These are phyloP conservation scores for Myrmophylax atrothorax DNA, from an alignment of 2,113 vertebrate species.

Conservation along the genomic window DNA sequence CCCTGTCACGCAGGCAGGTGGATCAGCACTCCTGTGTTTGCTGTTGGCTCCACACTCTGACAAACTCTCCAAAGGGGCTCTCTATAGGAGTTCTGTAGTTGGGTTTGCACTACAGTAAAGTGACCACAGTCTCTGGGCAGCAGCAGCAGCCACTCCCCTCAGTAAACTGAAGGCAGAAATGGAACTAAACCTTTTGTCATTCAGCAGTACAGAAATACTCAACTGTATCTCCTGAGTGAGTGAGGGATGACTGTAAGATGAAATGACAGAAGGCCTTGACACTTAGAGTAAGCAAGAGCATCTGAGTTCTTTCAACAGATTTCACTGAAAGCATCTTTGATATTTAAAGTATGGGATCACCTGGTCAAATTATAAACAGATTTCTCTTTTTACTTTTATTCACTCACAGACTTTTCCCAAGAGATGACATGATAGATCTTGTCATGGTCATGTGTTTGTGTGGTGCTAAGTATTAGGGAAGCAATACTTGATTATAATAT, in stretches of 20 bases:
- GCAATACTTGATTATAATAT: not conserved
- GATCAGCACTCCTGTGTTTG: not conserved
- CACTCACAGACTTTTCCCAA: not conserved
- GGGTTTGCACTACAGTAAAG: not conserved
- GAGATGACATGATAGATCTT: not conserved
- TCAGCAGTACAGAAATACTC: not conserved
- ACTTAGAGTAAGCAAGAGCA: not conserved
- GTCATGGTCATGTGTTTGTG: not conserved
- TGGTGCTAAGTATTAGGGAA: not conserved
- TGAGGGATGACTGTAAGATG: not conserved
- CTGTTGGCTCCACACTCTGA: not conserved
- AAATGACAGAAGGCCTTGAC: not conserved
- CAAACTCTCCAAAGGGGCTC: not conserved
- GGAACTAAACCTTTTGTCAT: not conserved
- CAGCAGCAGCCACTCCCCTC: accelerated
- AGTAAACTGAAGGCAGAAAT: not conserved
- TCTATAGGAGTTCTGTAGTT: not conserved
- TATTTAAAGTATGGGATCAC: not conserved
- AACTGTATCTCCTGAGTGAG: not conserved
- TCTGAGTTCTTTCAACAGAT: not conserved
- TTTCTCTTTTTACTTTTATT: not conserved
- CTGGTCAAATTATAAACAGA: not conserved
- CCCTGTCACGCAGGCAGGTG: not conserved
- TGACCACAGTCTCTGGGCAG: not conserved
- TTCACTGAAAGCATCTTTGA: not conserved